Evolutionary conservation across 2,113 vertebrate species (phyloP), one percentile per base, ranked within the genome.

Genomic region (Coregonus clupeaformis): DNA sequence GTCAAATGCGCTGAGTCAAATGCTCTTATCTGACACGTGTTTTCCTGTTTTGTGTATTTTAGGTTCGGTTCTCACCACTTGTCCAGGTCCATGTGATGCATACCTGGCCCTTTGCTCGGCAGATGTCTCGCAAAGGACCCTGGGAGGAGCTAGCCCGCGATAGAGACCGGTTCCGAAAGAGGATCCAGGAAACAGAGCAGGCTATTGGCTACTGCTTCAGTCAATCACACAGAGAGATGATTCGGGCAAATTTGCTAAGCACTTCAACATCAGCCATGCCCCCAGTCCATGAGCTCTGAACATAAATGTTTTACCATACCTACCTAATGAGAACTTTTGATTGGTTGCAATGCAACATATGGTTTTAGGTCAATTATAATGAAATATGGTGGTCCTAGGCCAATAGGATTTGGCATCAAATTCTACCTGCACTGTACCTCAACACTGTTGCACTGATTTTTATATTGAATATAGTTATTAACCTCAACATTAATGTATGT

Each of bases 71-170:
- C 80, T 96, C 93, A 64, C 90, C 94, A 6, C 16, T 90, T 2
- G 90, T 97, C 66, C 86, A 93, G 0, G 87, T 97, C 20, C 95
- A 94, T 20, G 82, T 88, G 29, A 91, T 97, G 90, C 76, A 84
- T n/a, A 90, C 92, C 5, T 97, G 96, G 96, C 86, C 84, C 0
- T 96, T 94, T 12, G 95, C 96, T 0, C 89, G 91, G 18, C 92
- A 89, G 57, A 93, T 93, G 0, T 93, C 93, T 32, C 94, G 96
- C 3, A 91, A 87, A 71, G 96, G 96, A 5, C 94, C 84, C 5
- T 97, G 96, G 96, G 96, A 97, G 47, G 94, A 95, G 79, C 55
- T 92, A 4, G 96, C 91, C 0, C 90, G 96, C 0, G 96, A 97
- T 77, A 90, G 94, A 0, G 91, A 91, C 57, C 94, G 95, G 16